Conservation (phyloP, 2,113 vertebrate genomes). For the Polypterus bichir region DNA sequence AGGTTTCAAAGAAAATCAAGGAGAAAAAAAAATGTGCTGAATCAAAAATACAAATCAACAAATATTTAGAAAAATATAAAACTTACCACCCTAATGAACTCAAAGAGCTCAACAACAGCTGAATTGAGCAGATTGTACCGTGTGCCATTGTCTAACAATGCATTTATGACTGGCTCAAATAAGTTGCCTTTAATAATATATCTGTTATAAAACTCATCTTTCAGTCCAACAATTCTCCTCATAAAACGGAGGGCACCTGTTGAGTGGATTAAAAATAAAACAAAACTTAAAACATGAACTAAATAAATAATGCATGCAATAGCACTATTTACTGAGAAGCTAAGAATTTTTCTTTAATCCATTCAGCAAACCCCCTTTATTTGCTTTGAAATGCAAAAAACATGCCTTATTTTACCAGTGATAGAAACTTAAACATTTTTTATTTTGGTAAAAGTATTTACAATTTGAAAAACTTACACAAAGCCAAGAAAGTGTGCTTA, state of each 20-base stretch:
- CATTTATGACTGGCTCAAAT: constrained; percentile 94
- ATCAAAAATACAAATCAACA: not conserved
- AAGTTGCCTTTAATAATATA: constrained; percentile 97
- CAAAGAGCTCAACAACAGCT: constrained; percentile 89
- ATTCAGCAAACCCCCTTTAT: too few species aligned
- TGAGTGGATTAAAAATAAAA: not conserved
- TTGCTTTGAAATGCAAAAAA: too few species aligned
- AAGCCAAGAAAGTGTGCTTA: constrained; percentile 89
- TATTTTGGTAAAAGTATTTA: not conserved
- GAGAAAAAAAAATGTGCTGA: too few species aligned
- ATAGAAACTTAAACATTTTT: not conserved
- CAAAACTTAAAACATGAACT: too few species aligned
- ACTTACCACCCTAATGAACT: constrained; percentile 96
- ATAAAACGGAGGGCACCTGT: constrained; percentile 93
- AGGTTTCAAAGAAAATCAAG: too few species aligned
- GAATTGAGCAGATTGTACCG: constrained; percentile 97
- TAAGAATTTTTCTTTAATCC: too few species aligned
- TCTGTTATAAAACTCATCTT: constrained; percentile 96
- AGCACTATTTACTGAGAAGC: too few species aligned
- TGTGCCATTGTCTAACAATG: constrained; percentile 91
- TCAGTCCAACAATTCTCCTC: constrained; percentile 93
- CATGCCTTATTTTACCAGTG: not conserved
- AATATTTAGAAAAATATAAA: constrained; percentile 5
- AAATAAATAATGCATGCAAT: too few species aligned
- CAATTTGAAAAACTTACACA: constrained; percentile 70